Percentiles rank a stretch among this genome's conserved stretches.
phyloP scores from a whole-genome alignment of 2,113 vertebrate species.

The Talpa occidentalis region DNA sequence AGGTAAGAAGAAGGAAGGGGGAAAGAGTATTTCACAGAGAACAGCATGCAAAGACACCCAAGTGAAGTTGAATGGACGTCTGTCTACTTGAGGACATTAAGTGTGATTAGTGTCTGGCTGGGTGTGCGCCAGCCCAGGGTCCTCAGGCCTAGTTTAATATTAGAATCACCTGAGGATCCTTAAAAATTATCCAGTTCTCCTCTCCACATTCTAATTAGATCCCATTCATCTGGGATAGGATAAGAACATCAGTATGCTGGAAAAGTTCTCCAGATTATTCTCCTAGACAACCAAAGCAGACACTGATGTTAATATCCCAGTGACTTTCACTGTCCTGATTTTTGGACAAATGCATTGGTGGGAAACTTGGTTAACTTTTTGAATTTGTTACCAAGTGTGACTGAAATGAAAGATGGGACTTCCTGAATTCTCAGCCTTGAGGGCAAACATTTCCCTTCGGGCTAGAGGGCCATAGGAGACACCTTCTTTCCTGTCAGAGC shows the following conservation, averaged over 20 bases:
- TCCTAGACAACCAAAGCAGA: background rate
- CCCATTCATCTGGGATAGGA: background rate
- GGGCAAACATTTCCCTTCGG: slow-evolving; percentile 67
- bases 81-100: background rate
- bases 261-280: slow-evolving; percentile 1
- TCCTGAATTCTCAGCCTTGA: slow-evolving; percentile 47
- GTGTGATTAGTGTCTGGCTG: background rate
- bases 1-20: background rate
- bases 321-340: background rate
- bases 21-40: background rate
- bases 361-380: slow-evolving; percentile 58
- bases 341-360: background rate
- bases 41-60: background rate
- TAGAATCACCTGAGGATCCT: background rate
- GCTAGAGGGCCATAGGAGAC: background rate
- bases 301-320: background rate
- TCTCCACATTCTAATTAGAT: background rate
- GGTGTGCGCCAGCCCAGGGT: background rate
- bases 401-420: slow-evolving; percentile 25
- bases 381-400: slow-evolving; percentile 5
- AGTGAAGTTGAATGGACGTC: background rate
- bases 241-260: background rate
- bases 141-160: background rate
- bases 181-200: background rate
- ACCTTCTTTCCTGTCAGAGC: slow-evolving; percentile 57